phyloP scores from a whole-genome alignment of 2,888 invertebrate species.

The Odontocerum albicorne region DNA sequence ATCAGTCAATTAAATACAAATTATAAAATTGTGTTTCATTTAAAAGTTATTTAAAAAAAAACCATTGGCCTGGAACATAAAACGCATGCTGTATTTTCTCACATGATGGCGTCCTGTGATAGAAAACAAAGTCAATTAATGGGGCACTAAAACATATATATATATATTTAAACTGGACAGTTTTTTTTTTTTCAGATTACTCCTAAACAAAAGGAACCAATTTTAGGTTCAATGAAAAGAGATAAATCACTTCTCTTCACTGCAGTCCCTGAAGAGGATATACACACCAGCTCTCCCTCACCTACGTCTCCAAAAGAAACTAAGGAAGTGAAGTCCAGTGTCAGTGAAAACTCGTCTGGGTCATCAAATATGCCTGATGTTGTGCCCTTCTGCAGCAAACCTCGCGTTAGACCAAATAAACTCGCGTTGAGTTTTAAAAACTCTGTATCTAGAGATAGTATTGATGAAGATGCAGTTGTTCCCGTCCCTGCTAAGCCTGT shows the following conservation, averaged over 20 bases:
- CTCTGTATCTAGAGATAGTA: constrained; percentile 46
- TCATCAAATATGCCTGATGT: constrained; percentile 53
- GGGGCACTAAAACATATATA: neutral
- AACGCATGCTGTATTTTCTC: too few relatives aligned
- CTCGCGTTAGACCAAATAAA: constrained; percentile 57
- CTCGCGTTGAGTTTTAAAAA: constrained; percentile 60
- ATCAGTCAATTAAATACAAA: too few relatives aligned
- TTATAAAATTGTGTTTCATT: too few relatives aligned
- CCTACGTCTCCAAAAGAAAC: constrained; percentile 42
- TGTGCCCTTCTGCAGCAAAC: constrained; percentile 56
- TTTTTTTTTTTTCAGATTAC: neutral
- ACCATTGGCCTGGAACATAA: too few relatives aligned
- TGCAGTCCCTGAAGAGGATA: constrained; percentile 79
- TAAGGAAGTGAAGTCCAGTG: constrained; percentile 41
- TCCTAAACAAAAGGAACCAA: constrained; percentile 45
- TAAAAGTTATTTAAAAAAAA: too few relatives aligned
- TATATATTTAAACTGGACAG: neutral
- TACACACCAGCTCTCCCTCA: constrained; percentile 53
- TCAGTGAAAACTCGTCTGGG: constrained; percentile 42
- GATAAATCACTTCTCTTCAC: constrained; percentile 81
- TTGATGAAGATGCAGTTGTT: constrained; percentile 57
- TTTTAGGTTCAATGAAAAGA: constrained; percentile 68
- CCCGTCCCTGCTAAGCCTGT: constrained; percentile 56
- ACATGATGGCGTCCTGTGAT: too few relatives aligned
- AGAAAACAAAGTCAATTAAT: too few relatives aligned